Conservation (phyloP, 2,888 invertebrate species). For the Ryuthela nishihirai region DNA sequence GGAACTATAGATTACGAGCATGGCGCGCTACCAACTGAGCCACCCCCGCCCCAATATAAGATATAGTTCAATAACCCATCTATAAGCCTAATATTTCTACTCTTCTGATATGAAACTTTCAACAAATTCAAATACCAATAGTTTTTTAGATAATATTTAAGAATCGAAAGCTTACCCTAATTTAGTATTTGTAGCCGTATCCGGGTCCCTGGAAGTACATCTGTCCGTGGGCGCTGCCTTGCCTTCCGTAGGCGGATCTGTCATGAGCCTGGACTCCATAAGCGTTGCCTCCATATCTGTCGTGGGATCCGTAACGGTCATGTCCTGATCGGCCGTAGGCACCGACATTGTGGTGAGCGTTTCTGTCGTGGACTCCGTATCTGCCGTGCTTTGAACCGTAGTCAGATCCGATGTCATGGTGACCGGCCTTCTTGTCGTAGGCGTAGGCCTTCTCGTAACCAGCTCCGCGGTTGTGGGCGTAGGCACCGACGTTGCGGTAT, state of each 20-base stretch:
- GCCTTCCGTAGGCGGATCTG: constrained; percentile 15
- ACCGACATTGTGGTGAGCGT: constrained; percentile 26
- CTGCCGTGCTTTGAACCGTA: constrained; percentile 10
- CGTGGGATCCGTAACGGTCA: constrained; percentile 26
- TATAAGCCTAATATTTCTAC: too few relatives aligned
- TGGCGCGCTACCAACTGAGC: too few relatives aligned
- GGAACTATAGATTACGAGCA: too few relatives aligned
- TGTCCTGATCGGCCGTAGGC: constrained; percentile 20
- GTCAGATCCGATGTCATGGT: constrained; percentile 17
- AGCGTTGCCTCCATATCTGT: constrained; percentile 25
- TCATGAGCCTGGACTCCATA: constrained; percentile 29
- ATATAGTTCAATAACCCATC: too few relatives aligned
- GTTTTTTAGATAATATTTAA: too few relatives aligned
- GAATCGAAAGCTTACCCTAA: too few relatives aligned
- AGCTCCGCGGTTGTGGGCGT: constrained; percentile 27
- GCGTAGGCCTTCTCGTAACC: constrained; percentile 34
- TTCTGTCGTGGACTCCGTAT: constrained; percentile 18
- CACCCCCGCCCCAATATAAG: too few relatives aligned
- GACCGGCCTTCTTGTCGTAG: constrained; percentile 31
- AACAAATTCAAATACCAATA: too few relatives aligned
- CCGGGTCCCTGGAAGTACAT: constrained; percentile 17
- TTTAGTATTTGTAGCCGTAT: too few relatives aligned
- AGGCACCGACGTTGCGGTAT: constrained; percentile 31
- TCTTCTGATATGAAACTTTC: too few relatives aligned
- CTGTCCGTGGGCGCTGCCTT: constrained; percentile 13